Evolutionary conservation across 2,113 vertebrate species (phyloP).

Genomic region (Dicerorhinus sumatrensis): DNA sequence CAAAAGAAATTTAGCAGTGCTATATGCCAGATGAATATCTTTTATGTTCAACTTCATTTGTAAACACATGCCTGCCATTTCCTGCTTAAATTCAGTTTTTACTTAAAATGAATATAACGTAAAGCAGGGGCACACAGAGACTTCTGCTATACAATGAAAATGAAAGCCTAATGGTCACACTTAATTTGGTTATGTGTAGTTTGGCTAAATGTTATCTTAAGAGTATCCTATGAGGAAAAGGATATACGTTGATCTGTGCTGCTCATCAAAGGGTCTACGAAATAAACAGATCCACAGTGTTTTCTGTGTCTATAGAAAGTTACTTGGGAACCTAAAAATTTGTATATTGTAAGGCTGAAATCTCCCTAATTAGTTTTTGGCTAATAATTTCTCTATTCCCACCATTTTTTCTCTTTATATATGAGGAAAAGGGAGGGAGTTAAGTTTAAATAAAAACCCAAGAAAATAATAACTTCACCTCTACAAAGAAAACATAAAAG

Average conservation of each 20-base stretch:
- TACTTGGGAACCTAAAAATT: neutral
- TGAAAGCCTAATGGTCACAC: neutral
- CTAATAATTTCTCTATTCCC: neutral
- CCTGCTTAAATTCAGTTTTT: neutral
- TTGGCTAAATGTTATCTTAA: neutral
- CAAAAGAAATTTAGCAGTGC: neutral
- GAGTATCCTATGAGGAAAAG: neutral
- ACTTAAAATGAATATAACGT: neutral
- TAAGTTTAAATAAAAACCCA: conserved; percentile 39
- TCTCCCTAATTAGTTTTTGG: neutral
- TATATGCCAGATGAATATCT: neutral
- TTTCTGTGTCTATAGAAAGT: neutral
- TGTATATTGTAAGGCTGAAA: neutral
- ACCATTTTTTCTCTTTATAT: neutral
- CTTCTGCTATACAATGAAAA: neutral
- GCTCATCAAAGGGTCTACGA: neutral
- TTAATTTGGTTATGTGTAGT: neutral
- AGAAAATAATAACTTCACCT: neutral
- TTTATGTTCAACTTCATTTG: conserved; percentile 27
- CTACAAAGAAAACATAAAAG: neutral
- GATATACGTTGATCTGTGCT: neutral
- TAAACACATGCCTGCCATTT: neutral
- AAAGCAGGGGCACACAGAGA: neutral
- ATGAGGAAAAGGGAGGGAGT: neutral
- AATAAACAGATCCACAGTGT: neutral